phyloP scores from a whole-genome alignment of 2,888 invertebrate species.

The Caenorhabditis virilis region DNA sequence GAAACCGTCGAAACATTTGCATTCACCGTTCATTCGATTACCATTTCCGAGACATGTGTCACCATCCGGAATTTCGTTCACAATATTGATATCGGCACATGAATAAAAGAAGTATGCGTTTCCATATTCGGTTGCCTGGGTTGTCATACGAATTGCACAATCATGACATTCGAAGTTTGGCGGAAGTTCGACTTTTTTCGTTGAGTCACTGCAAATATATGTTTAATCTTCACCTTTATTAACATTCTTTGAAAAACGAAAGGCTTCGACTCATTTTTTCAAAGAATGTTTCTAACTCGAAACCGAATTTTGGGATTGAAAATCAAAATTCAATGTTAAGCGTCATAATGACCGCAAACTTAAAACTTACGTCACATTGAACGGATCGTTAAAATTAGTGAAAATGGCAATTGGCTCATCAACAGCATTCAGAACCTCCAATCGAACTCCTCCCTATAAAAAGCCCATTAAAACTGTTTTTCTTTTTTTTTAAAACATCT shows the following conservation, averaged over 20 bases:
- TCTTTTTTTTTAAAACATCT: no score
- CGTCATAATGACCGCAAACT: no score
- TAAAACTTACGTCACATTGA: slow-evolving; percentile 49
- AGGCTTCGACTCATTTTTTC: no score
- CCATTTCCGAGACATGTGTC: slow-evolving; percentile 87
- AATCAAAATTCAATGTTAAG: no score
- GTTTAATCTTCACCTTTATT: background rate
- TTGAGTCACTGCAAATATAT: slow-evolving; percentile 78
- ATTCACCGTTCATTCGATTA: slow-evolving; percentile 58
- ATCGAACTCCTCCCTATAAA: slow-evolving; percentile 84
- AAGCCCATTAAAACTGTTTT: no score
- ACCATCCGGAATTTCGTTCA: slow-evolving; percentile 73
- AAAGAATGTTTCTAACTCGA: background rate
- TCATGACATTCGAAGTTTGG: slow-evolving; percentile 82
- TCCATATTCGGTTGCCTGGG: slow-evolving; percentile 90
- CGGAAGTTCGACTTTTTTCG: slow-evolving; percentile 82
- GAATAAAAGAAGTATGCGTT: slow-evolving; percentile 88
- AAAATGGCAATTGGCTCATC: slow-evolving; percentile 84
- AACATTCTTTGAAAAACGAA: no score
- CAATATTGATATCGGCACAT: slow-evolving; percentile 81
- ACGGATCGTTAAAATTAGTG: slow-evolving; percentile 71
- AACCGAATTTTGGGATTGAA: no score
- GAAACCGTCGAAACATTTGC: slow-evolving; percentile 51
- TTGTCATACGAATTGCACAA: slow-evolving; percentile 85
- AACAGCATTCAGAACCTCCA: slow-evolving; percentile 83